A percentile compares a stretch with the other conserved stretches of the same genome.
Conservation (phyloP, 1,140 invertebrate species). For the Aphaenogaster rudis region DNA sequence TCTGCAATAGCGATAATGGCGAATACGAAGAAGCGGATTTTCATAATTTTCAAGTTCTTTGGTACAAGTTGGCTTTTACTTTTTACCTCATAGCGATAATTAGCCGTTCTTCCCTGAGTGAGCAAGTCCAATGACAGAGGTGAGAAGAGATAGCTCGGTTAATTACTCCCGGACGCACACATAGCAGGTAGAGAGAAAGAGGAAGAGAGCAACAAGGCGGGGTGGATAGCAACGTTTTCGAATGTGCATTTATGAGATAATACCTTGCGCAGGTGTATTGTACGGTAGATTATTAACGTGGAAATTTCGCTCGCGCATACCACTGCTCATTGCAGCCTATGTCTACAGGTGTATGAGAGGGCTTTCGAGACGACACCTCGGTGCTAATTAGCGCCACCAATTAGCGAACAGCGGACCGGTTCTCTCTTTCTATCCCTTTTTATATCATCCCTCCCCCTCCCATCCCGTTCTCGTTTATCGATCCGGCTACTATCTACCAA, state of each 20-base stretch:
- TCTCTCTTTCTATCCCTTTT: conserved; percentile 41
- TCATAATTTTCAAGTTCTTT: conserved; percentile 10
- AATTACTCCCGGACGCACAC: conserved; percentile 64
- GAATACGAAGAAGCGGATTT: background rate
- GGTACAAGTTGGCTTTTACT: conserved; percentile 4
- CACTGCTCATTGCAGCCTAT: conserved; percentile 54
- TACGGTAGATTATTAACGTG: conserved; percentile 69
- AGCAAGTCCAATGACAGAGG: conserved; percentile 46
- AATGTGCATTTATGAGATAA: conserved; percentile 73
- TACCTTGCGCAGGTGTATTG: conserved; percentile 62
- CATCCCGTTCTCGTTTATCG: conserved; percentile 62
- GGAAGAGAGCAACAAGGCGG: conserved; percentile 16
- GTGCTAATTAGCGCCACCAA: conserved; percentile 81
- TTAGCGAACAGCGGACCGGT: conserved; percentile 72
- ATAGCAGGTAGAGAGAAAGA: conserved; percentile 2
- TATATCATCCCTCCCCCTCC: background rate
- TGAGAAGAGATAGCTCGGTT: conserved; percentile 62
- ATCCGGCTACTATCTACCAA: conserved; percentile 39
- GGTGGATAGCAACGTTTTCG: conserved; percentile 63
- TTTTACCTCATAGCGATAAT: conserved; percentile 53
- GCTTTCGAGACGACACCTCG: conserved; percentile 74
- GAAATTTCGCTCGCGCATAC: conserved; percentile 66
- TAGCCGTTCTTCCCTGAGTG: conserved; percentile 47
- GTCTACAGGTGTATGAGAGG: conserved; percentile 65
- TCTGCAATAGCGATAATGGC: background rate